phyloP scores from a whole-genome alignment of 2,797 vertebrate genomes.

The Sebastes matsubarae region DNA sequence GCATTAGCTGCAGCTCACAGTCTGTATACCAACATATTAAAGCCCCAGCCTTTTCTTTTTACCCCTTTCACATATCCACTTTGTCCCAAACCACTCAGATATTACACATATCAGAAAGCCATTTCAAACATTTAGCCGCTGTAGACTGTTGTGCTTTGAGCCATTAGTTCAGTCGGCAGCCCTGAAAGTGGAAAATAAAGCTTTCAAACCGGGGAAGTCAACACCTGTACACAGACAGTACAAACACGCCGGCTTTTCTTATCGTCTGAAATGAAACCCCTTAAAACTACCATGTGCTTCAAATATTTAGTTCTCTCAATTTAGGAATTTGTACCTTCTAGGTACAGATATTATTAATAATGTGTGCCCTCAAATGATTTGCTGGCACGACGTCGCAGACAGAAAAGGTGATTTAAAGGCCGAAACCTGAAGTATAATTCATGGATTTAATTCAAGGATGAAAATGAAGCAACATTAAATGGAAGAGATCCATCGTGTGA shows the following conservation, averaged over 20 bases:
- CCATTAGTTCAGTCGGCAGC: constrained; percentile 29
- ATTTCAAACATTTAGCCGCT: constrained; percentile 38
- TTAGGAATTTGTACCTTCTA: not conserved
- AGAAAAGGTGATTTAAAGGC: no score
- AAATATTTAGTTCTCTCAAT: not conserved
- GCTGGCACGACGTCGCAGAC: not conserved
- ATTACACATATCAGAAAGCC: constrained; percentile 50
- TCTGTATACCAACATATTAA: constrained; percentile 25
- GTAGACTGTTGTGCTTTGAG: constrained; percentile 11
- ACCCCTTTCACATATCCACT: constrained; percentile 41
- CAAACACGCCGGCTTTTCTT: not conserved
- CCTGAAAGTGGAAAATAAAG: constrained; percentile 39
- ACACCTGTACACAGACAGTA: not conserved
- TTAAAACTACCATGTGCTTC: not conserved
- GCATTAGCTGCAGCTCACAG: constrained; percentile 33
- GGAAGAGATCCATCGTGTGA: not conserved
- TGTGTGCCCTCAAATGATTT: not conserved
- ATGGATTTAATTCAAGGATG: not conserved
- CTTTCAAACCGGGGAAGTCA: constrained; percentile 1
- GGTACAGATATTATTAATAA: not conserved
- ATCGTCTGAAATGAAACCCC: not conserved
- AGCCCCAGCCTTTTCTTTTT: constrained; percentile 36
- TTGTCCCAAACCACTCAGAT: constrained; percentile 48
- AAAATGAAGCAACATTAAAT: not conserved
- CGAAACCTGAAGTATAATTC: not conserved